Percentiles rank a stretch among this genome's conserved stretches.
Evolutionary conservation across 2,888 invertebrate genomes (phyloP).

Genomic region (Altica lythri): DNA sequence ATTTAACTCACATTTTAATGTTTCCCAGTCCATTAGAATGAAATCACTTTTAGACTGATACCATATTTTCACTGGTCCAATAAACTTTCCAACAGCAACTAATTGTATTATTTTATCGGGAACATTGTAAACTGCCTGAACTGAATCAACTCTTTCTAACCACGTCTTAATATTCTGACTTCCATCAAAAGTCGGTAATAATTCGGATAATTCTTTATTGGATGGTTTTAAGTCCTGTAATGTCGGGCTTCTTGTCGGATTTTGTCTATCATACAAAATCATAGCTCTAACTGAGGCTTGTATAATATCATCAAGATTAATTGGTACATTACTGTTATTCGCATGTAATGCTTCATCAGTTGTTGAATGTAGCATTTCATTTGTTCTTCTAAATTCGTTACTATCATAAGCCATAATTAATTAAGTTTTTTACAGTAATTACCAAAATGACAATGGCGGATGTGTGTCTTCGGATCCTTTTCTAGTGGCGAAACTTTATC

Average conservation of each 20-base stretch:
- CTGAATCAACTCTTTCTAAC: not conserved
- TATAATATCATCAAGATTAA: not conserved
- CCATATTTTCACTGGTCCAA: slow-evolving; percentile 3
- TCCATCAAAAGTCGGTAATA: not conserved
- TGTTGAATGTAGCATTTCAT: too few species aligned
- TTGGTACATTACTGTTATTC: too few species aligned
- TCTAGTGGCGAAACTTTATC: too few species aligned
- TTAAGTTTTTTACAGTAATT: too few species aligned
- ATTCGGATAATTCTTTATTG: not conserved
- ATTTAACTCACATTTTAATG: slow-evolving; percentile 1
- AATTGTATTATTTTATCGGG: not conserved
- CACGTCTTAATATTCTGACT: not conserved
- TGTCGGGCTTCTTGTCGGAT: too few species aligned
- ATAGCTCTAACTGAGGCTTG: not conserved
- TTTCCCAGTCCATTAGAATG: too few species aligned
- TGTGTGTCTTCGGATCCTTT: too few species aligned
- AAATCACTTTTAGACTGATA: slow-evolving; percentile 3
- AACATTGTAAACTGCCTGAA: not conserved
- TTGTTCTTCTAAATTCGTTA: too few species aligned
- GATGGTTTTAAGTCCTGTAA: too few species aligned
- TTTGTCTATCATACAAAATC: not conserved
- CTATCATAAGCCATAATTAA: too few species aligned
- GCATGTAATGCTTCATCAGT: too few species aligned
- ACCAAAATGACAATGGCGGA: not conserved
- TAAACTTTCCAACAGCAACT: slow-evolving; percentile 4